A percentile compares a stretch with the other conserved stretches of the same genome.
Conservation (phyloP, 1,140 invertebrate species). For the Orius insidiosus region DNA sequence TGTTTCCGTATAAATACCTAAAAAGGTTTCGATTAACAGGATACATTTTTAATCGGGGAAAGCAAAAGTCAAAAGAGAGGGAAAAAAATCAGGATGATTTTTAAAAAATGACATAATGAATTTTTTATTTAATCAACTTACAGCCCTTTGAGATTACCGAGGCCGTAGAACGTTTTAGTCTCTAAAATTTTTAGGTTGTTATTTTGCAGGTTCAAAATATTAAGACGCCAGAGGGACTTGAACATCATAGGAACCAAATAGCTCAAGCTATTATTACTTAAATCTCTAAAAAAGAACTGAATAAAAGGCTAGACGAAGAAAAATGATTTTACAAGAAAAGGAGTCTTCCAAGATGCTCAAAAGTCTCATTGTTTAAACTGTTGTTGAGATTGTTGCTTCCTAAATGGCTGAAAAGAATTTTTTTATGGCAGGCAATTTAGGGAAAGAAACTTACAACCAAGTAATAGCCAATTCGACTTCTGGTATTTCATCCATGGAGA, state of each 20-base stretch:
- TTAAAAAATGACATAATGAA: not conserved
- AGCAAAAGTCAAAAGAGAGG: not conserved
- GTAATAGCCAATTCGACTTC: constrained; percentile 24
- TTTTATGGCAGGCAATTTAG: not conserved
- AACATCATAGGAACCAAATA: constrained; percentile 23
- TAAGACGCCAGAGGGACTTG: constrained; percentile 23
- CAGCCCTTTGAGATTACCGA: constrained; percentile 23
- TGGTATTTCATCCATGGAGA: constrained; percentile 20
- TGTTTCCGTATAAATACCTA: constrained; percentile 24
- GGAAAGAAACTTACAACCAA: constrained; percentile 22
- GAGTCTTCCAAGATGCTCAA: constrained; percentile 21
- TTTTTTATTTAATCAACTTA: constrained; percentile 20
- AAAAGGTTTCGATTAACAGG: constrained; percentile 10
- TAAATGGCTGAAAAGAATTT: constrained; percentile 22
- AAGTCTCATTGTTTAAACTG: constrained; percentile 21
- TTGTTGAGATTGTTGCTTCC: constrained; percentile 22
- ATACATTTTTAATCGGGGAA: not conserved
- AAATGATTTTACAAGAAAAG: constrained; percentile 25
- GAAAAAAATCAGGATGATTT: not conserved
- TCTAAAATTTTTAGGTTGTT: constrained; percentile 23
- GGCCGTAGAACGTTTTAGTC: constrained; percentile 24
- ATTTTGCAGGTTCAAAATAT: constrained; percentile 24
- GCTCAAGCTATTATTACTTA: constrained; percentile 25
- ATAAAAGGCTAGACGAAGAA: not conserved
- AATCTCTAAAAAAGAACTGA: constrained; percentile 18